A percentile compares a stretch with the other conserved stretches of the same genome.
Conservation (phyloP, 2,888 invertebrate genomes). For the Drosophila rellima region DNA sequence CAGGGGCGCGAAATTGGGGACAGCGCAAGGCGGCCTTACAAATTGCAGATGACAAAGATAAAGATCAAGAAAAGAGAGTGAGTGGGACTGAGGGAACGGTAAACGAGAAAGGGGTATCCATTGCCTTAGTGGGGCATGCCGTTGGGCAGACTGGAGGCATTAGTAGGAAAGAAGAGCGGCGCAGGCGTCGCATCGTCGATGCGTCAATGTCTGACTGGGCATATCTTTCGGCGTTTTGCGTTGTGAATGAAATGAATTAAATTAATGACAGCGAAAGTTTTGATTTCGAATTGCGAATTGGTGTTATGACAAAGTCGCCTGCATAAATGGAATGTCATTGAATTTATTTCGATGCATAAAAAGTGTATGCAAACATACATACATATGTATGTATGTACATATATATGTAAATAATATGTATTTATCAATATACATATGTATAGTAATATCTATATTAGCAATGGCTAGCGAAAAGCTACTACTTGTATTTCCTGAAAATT, state of each 20-base stretch:
- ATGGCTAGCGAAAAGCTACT: slow-evolving; percentile 9
- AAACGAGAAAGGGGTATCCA: not conserved
- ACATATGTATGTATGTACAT: not conserved
- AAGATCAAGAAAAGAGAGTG: slow-evolving; percentile 20
- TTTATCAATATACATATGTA: not conserved
- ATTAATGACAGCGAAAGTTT: slow-evolving; percentile 74
- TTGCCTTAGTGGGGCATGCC: slow-evolving; percentile 51
- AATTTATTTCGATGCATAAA: slow-evolving; percentile 1
- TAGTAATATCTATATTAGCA: not conserved
- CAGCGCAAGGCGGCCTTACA: slow-evolving; percentile 60
- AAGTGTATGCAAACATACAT: not conserved
- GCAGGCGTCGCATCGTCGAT: slow-evolving; percentile 68
- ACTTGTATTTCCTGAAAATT: slow-evolving; percentile 44
- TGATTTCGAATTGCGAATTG: slow-evolving; percentile 51
- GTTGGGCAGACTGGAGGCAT: slow-evolving; percentile 48
- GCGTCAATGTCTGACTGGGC: slow-evolving; percentile 48
- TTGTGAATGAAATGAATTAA: slow-evolving; percentile 61
- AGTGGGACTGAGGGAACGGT: not conserved
- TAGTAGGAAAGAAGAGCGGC: slow-evolving; percentile 54
- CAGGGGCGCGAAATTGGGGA: not conserved
- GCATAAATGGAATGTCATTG: slow-evolving; percentile 40
- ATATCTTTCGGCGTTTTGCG: slow-evolving; percentile 65
- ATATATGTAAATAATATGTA: not conserved
- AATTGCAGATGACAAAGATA: slow-evolving; percentile 63
- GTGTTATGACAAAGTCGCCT: slow-evolving; percentile 47